Evolutionary conservation across 2,797 vertebrate genomes (phyloP).

Genomic region (Sciaenops ocellatus): DNA sequence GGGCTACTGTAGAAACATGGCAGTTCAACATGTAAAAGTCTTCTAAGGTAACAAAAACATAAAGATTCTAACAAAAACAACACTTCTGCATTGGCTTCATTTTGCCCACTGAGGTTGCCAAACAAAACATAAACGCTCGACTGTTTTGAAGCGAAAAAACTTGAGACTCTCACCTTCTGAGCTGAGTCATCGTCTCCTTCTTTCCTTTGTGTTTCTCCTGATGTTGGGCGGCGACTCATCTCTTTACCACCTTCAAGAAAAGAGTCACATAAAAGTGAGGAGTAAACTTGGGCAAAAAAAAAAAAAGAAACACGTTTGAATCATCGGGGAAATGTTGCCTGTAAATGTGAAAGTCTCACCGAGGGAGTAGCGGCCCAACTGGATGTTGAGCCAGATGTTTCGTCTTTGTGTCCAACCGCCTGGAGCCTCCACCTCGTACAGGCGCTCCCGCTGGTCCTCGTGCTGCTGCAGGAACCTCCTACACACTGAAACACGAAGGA

Average conservation of each 20-base stretch:
- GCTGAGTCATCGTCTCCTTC: background rate
- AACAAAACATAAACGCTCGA: too few relatives aligned
- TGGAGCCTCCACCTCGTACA: constrained; percentile 93
- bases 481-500: constrained; percentile 85
- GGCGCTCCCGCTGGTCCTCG: constrained; percentile 82
- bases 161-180: constrained; percentile 17
- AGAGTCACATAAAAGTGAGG: background rate
- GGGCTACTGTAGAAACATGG: too few relatives aligned
- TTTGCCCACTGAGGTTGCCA: too few relatives aligned
- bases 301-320: too few relatives aligned
- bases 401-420: constrained; percentile 89
- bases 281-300: background rate
- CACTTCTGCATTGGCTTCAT: too few relatives aligned
- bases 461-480: constrained; percentile 86
- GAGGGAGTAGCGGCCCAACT: constrained; percentile 72
- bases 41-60: too few relatives aligned
- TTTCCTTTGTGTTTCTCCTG: background rate
- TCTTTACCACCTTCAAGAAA: constrained; percentile 22
- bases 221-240: background rate
- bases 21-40: too few relatives aligned
- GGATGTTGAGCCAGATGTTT: constrained; percentile 93
- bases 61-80: too few relatives aligned
- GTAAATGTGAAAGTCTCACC: constrained; percentile 36
- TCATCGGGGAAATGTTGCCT: too few relatives aligned
- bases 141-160: too few relatives aligned